phyloP scores from a whole-genome alignment of 1,140 invertebrate species.

The Drosophila kanapiae region DNA sequence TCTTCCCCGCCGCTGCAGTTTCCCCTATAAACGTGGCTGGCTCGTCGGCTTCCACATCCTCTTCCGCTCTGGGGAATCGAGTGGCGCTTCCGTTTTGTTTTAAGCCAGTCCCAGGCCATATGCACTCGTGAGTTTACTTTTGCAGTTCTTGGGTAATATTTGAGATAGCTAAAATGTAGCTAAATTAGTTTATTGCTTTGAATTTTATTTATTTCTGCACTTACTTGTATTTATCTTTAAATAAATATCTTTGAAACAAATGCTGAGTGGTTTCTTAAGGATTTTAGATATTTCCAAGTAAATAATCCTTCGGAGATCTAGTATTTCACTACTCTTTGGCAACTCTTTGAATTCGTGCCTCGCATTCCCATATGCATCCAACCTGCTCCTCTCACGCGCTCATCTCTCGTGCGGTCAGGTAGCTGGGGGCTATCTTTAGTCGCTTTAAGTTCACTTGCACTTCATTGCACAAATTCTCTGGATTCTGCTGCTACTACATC shows the following conservation, averaged over 20 bases:
- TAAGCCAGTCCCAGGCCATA: background rate
- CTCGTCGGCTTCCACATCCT: conserved; percentile 43
- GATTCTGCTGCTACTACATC: conserved; percentile 12
- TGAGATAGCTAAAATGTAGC: background rate
- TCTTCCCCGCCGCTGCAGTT: conserved; percentile 4
- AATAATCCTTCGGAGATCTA: background rate
- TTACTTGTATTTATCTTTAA: too few species aligned
- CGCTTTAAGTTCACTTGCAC: conserved; percentile 64
- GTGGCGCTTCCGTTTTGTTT: conserved; percentile 40
- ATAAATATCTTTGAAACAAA: too few species aligned
- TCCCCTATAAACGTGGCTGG: conserved; percentile 48
- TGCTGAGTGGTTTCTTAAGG: too few species aligned
- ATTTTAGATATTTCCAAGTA: background rate
- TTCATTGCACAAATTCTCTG: conserved; percentile 73
- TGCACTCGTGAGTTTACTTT: conserved; percentile 20
- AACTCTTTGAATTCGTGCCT: conserved; percentile 4
- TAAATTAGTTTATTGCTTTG: background rate
- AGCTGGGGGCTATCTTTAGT: conserved; percentile 47
- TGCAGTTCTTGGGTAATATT: background rate
- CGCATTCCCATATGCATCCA: background rate
- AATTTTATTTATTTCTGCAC: too few species aligned
- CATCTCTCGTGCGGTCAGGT: conserved; percentile 44
- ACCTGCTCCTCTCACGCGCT: conserved; percentile 21
- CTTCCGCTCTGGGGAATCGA: conserved; percentile 35
- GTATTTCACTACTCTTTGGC: background rate